Conservation (phyloP, 1,140 invertebrate genomes). For the Arctopsyche grandis region DNA sequence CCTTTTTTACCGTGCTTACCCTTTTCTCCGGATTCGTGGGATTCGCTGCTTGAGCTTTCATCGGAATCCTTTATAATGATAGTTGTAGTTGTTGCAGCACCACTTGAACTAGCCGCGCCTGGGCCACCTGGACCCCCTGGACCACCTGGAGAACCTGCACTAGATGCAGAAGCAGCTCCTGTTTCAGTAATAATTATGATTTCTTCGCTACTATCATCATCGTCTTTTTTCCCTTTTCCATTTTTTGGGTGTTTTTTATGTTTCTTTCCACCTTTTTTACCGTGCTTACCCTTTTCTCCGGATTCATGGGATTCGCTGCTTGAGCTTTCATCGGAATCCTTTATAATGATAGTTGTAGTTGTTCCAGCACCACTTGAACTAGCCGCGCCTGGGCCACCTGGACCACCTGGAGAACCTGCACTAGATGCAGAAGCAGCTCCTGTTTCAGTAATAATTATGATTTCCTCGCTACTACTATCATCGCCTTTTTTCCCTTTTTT, state of each 20-base stretch:
- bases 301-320: slow-evolving; percentile 1
- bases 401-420: neutral
- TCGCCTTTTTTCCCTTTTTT: neutral
- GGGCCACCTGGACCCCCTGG: neutral
- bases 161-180: neutral
- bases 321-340: neutral
- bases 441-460: neutral
- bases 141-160: neutral
- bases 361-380: slow-evolving; percentile 7
- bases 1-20: neutral
- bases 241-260: neutral
- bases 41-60: neutral
- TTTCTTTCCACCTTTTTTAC: neutral
- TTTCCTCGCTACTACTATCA: neutral
- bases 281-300: neutral
- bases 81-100: neutral
- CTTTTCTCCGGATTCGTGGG: neutral
- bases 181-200: slow-evolving; percentile 9
- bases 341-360: neutral
- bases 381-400: neutral
- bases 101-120: neutral
- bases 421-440: neutral
- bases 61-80: neutral
- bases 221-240: neutral
- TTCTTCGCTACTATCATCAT: slow-evolving; percentile 4